phyloP scores from a whole-genome alignment of 2,113 vertebrate genomes.

The Labeo catla region DNA sequence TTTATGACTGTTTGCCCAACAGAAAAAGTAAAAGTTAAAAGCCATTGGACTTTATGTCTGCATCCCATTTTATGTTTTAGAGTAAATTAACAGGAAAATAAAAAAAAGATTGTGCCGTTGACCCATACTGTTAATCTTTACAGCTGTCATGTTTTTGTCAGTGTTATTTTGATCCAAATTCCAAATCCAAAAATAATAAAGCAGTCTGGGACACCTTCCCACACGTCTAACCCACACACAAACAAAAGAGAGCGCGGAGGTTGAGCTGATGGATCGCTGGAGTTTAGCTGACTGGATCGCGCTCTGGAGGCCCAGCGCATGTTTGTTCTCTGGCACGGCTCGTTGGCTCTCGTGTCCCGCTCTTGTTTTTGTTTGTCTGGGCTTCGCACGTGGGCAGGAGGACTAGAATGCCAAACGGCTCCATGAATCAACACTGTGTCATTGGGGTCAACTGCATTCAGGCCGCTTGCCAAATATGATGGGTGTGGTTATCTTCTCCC shows the following conservation, averaged over 20 bases:
- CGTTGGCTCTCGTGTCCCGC: conserved; percentile 25
- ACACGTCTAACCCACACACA: conserved; percentile 3
- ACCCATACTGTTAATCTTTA: not conserved
- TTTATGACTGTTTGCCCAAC: not conserved
- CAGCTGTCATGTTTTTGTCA: not conserved
- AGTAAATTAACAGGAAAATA: not conserved
- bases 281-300: conserved; percentile 1
- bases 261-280: conserved; percentile 3
- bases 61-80: not conserved
- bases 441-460: conserved; percentile 16
- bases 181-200: not conserved
- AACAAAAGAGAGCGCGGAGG: not conserved
- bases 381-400: conserved; percentile 19
- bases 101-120: not conserved
- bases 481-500: not conserved
- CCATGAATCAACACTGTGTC: conserved; percentile 4
- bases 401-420: not conserved
- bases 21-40: not conserved
- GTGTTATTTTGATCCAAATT: conserved; percentile 24
- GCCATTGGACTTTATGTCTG: not conserved
- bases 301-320: not conserved
- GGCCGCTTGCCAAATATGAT: not conserved
- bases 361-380: conserved; percentile 40
- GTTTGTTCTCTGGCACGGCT: conserved; percentile 41
- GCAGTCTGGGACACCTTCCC: not conserved